Evolutionary conservation across 2,888 invertebrate species (phyloP).

Genomic region (Cerastoderma edule): DNA sequence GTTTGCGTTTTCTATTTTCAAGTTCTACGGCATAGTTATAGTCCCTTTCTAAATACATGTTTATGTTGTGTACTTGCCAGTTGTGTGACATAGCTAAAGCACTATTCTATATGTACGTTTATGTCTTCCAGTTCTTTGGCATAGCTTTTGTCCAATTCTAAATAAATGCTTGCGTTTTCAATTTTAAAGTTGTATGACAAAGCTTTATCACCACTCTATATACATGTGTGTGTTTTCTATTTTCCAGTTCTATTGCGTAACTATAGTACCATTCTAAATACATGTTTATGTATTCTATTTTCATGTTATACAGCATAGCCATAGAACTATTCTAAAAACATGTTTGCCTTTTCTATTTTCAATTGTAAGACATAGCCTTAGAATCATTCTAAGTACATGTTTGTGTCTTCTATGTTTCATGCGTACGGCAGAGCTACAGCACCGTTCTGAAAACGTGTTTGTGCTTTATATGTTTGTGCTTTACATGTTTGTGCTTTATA

Average conservation of each 20-base stretch:
- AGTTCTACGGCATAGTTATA: no score
- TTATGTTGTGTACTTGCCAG: neutral
- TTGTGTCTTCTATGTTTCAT: no score
- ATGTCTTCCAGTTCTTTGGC: neutral
- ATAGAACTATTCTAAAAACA: neutral
- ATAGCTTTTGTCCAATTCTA: neutral
- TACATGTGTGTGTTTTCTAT: neutral
- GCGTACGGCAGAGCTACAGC: neutral
- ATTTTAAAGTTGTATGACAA: neutral
- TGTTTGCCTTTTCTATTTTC: neutral
- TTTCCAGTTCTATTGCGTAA: no score
- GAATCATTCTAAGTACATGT: neutral
- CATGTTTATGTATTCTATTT: neutral
- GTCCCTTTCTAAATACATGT: neutral
- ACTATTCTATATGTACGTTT: neutral
- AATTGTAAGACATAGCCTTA: neutral
- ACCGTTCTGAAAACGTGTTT: neutral
- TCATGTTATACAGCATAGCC: neutral
- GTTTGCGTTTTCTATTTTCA: no score
- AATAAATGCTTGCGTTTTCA: neutral
- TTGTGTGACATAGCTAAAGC: neutral
- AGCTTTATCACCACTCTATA: neutral
- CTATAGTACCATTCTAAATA: neutral
- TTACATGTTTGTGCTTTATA: neutral
- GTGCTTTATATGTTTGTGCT: neutral